Conservation (phyloP, 1,140 invertebrate species). For the Chrysopa pallens region DNA sequence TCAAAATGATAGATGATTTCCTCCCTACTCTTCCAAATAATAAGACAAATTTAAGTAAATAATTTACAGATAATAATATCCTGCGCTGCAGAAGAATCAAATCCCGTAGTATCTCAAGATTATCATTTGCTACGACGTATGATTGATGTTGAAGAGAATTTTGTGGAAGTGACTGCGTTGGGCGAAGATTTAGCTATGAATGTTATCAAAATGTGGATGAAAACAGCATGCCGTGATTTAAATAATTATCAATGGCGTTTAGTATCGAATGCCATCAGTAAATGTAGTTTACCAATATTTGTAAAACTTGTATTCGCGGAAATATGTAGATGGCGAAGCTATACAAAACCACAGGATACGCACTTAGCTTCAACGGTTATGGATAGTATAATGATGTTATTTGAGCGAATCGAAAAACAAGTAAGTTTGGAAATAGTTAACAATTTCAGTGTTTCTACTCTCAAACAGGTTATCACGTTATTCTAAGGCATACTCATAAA, state of each 20-base stretch:
- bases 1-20: too few species aligned
- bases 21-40: too few species aligned
- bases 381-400: slow-evolving; percentile 95
- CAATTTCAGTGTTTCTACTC: not conserved
- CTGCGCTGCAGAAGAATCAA: slow-evolving; percentile 71
- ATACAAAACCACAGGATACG: slow-evolving; percentile 83
- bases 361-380: slow-evolving; percentile 86
- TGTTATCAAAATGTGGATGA: slow-evolving; percentile 89
- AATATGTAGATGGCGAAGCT: slow-evolving; percentile 91
- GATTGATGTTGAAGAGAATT: slow-evolving; percentile 79
- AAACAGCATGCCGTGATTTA: slow-evolving; percentile 70
- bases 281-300: slow-evolving; percentile 92
- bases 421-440: too few species aligned
- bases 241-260: slow-evolving; percentile 88
- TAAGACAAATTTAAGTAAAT: too few species aligned
- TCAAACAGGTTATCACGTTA: not conserved
- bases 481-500: not conserved
- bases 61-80: slow-evolving; percentile 65
- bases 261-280: slow-evolving; percentile 80
- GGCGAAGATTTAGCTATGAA: slow-evolving; percentile 86
- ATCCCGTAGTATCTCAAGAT: slow-evolving; percentile 69
- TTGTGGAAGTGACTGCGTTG: slow-evolving; percentile 81
- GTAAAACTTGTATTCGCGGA: slow-evolving; percentile 95
- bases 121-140: slow-evolving; percentile 73
- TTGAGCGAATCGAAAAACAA: slow-evolving; percentile 86